phyloP scores from a whole-genome alignment of 2,888 invertebrate genomes.

The Yponomeuta plumbellus region DNA sequence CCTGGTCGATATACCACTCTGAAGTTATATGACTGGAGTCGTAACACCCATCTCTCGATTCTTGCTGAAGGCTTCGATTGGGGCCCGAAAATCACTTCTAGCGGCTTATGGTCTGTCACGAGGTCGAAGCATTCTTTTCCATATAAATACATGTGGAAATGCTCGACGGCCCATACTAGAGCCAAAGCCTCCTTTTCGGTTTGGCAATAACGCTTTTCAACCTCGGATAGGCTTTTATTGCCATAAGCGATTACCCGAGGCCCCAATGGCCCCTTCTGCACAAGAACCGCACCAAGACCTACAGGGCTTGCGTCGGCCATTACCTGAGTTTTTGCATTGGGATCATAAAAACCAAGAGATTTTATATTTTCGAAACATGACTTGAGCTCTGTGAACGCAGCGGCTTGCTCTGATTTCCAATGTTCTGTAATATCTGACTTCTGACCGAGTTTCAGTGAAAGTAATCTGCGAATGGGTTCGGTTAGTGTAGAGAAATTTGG shows the following conservation, averaged over 20 bases:
- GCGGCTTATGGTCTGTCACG: neutral
- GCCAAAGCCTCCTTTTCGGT: slow-evolving; percentile 10
- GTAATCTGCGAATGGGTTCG: slow-evolving; percentile 14
- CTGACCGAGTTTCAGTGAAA: slow-evolving; percentile 16
- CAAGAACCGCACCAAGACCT: slow-evolving; percentile 17
- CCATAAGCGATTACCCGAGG: slow-evolving; percentile 30
- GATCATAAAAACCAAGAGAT: slow-evolving; percentile 9
- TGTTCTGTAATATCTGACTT: no score
- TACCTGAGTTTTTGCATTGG: slow-evolving; percentile 8
- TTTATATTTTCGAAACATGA: neutral
- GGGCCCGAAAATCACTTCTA: no score
- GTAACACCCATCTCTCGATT: neutral
- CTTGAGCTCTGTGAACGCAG: neutral
- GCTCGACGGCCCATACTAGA: no score
- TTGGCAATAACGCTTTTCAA: slow-evolving; percentile 14
- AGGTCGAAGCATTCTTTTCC: neutral
- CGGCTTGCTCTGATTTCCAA: no score
- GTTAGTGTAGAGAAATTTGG: slow-evolving; percentile 17
- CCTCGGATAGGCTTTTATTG: slow-evolving; percentile 26
- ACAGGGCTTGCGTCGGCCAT: neutral
- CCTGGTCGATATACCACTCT: slow-evolving; percentile 24
- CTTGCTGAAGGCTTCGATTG: neutral
- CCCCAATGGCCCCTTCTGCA: slow-evolving; percentile 18
- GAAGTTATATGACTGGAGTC: slow-evolving; percentile 14
- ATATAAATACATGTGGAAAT: slow-evolving; percentile 17